phyloP scores from a whole-genome alignment of 2,888 invertebrate genomes.

The Drosophila neotestacea region DNA sequence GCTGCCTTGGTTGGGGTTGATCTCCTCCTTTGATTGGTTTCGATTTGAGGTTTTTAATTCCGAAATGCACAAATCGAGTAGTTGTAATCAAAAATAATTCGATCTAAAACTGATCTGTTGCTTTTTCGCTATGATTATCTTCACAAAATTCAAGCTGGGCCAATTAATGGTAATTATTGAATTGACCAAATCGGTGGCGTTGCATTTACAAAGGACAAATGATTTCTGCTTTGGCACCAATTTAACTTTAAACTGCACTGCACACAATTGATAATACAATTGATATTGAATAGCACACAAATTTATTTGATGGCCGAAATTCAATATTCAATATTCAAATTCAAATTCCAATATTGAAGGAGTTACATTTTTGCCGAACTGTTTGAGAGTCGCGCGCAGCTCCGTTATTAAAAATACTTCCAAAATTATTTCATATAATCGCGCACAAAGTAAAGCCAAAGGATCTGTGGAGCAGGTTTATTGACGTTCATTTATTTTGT shows the following conservation, averaged over 20 bases:
- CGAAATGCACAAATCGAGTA: constrained; percentile 22
- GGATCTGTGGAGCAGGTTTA: constrained; percentile 22
- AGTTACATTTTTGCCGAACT: constrained; percentile 65
- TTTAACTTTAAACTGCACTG: constrained; percentile 34
- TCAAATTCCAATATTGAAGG: constrained; percentile 4
- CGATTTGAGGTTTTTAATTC: constrained; percentile 15
- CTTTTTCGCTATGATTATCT: constrained; percentile 62
- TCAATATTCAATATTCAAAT: constrained; percentile 20
- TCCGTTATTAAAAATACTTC: constrained; percentile 23
- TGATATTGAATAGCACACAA: constrained; percentile 23
- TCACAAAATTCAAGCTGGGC: constrained; percentile 58
- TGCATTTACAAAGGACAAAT: constrained; percentile 32
- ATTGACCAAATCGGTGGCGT: constrained; percentile 62
- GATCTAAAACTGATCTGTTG: constrained; percentile 21
- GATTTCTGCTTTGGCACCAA: constrained; percentile 68
- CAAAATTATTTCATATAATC: constrained; percentile 17
- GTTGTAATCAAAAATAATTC: constrained; percentile 4
- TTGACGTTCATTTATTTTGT: constrained; percentile 10
- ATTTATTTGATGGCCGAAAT: constrained; percentile 36
- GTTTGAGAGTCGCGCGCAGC: constrained; percentile 45
- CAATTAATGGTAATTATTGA: constrained; percentile 22
- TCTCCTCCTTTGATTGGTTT: constrained; percentile 13
- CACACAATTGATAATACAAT: constrained; percentile 28
- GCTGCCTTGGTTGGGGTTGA: constrained; percentile 34
- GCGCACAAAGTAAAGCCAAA: constrained; percentile 45